Conservation (phyloP, 2,888 invertebrate genomes). For the Apamea crenata region DNA sequence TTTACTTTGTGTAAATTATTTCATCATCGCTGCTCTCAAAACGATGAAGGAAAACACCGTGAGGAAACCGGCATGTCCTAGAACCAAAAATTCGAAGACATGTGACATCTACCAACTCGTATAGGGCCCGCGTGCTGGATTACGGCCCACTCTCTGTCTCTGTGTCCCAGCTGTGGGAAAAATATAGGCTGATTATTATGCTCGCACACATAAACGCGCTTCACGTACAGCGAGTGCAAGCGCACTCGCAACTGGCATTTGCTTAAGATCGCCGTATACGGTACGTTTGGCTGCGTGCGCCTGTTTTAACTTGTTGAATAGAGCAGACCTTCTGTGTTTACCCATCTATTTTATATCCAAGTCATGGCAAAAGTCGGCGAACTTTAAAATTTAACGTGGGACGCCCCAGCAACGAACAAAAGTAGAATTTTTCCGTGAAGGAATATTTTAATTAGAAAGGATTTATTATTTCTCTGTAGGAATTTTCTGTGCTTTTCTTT, state of each 20-base stretch:
- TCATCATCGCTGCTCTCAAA: neutral
- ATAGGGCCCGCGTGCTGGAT: neutral
- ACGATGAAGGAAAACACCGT: neutral
- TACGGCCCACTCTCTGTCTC: neutral
- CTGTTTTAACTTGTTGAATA: neutral
- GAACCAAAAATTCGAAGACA: neutral
- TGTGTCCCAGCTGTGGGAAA: neutral
- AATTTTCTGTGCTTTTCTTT: constrained; percentile 29
- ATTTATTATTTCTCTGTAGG: constrained; percentile 39
- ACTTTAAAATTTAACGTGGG: constrained; percentile 62
- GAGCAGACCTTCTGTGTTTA: neutral
- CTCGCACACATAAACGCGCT: neutral
- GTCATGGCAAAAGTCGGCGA: constrained; percentile 42
- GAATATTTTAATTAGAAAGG: constrained; percentile 60
- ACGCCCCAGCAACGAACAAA: constrained; percentile 21
- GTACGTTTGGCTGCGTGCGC: neutral
- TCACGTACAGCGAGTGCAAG: neutral
- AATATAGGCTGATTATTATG: neutral
- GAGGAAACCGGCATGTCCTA: neutral
- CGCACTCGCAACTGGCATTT: neutral
- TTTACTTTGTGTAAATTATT: neutral
- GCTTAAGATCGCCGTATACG: neutral
- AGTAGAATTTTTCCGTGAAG: constrained; percentile 25
- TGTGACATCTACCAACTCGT: too few relatives aligned
- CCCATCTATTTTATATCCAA: neutral